Evolutionary conservation across 2,113 vertebrate genomes (phyloP).

Genomic region (mouse (Mus musculus)): DNA sequence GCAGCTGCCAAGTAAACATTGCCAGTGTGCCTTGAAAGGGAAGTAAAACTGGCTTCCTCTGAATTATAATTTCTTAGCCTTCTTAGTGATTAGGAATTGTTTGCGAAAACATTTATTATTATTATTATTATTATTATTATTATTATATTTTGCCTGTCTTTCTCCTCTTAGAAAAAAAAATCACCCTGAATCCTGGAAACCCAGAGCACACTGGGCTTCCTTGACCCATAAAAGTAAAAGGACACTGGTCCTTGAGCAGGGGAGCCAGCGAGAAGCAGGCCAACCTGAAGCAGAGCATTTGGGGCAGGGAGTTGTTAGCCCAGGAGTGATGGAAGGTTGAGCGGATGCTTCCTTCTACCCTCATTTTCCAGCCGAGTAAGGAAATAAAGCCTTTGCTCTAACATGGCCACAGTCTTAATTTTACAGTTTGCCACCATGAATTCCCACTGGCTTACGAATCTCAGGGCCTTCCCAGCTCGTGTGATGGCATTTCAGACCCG

Average conservation of each 20-base stretch:
- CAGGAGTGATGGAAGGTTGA: neutral
- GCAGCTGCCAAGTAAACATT: conserved; percentile 28
- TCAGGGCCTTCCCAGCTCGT: neutral
- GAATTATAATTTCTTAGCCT: neutral
- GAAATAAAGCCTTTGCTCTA: neutral
- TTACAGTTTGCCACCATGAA: neutral
- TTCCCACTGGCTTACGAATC: neutral
- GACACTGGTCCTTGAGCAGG: neutral
- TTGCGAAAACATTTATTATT: neutral
- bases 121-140: too few relatives aligned
- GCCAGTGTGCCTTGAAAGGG: conserved; percentile 24
- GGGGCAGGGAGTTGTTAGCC: neutral
- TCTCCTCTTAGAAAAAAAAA: neutral
- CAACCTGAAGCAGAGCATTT: neutral
- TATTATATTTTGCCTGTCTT: too few relatives aligned
- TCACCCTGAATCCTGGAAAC: neutral
- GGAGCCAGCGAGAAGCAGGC: neutral
- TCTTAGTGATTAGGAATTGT: neutral
- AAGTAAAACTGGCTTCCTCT: neutral
- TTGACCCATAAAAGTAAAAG: neutral
- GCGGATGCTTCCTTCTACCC: neutral
- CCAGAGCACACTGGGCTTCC: neutral
- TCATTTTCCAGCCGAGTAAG: neutral
- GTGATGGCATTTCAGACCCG: neutral
- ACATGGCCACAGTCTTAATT: neutral